These are phyloP conservation scores for Patiria pectinifera DNA, from an alignment of 53 echinoderm and acorn worm species.

Conservation along the genomic window DNA sequence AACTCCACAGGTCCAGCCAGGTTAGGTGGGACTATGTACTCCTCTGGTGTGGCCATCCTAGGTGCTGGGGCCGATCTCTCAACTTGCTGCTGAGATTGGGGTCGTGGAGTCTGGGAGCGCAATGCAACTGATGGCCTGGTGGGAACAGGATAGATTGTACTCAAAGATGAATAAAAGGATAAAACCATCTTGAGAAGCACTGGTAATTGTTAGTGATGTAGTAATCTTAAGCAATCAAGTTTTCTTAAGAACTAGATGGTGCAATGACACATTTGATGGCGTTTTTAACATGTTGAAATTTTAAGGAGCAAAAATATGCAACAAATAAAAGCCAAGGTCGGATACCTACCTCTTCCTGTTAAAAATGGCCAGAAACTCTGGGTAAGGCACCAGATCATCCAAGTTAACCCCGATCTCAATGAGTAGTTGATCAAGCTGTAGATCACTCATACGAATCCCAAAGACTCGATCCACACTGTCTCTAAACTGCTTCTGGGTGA, in stretches of 20 bases:
- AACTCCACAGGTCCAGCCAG: constrained; percentile 40
- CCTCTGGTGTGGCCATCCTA: constrained; percentile 39
- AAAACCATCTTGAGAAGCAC: too few species aligned
- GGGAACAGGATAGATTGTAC: background rate
- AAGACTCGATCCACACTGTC: constrained; percentile 81
- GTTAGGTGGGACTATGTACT: constrained; percentile 44
- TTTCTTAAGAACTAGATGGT: background rate
- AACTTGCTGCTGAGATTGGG: constrained; percentile 27
- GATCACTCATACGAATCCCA: constrained; percentile 74
- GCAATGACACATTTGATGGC: background rate
- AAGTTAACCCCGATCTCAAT: constrained; percentile 78
- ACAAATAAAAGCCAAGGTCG: background rate
- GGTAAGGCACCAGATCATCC: constrained; percentile 89
- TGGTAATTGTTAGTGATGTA: too few species aligned
- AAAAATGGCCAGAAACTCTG: constrained; percentile 94
- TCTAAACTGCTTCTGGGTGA: constrained; percentile 86
- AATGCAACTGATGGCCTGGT: constrained; percentile 38
- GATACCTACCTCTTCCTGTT: constrained; percentile 82
- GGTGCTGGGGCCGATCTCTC: constrained; percentile 33
- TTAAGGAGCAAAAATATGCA: background rate
- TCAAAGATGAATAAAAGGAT: too few species aligned
- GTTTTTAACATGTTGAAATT: background rate
- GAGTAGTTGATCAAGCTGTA: constrained; percentile 79
- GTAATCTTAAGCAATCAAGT: too few species aligned
- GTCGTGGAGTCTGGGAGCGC: constrained; percentile 45